Base-by-base conservation (phyloP, 1,140 invertebrate genomes). In the Choristoneura fumiferana region DNA sequence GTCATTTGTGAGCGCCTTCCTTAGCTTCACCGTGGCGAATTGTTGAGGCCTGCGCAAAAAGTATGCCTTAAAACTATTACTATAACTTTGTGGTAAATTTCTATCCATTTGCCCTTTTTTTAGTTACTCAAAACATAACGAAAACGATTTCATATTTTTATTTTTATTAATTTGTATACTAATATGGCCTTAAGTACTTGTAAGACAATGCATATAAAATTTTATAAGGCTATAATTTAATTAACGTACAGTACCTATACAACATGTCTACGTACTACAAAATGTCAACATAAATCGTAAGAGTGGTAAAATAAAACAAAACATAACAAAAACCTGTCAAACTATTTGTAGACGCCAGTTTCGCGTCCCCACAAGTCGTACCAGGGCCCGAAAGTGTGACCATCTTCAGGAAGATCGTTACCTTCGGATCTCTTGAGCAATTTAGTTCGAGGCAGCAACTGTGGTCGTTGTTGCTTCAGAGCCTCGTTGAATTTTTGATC, bases 1-100 rank as follows among this genome's bases (percentile, higher is more conserved):
- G 87, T 96, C 95, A 83, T 96, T 95, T 79, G 95, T 96, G 89
- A 95, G 93, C 59, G 94, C 94, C 91, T 96, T 96, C 75, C 95
- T 92, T 73, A 95, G 92, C 90, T 96, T 96, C 72, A 96, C 95
- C 54, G 95, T 96, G 40, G 95, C 94, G 80, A 96, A 96, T 79
- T 95, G 93, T 77, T 95, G 95, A 68, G 92, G 92, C 90, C 94
- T 96, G 93, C 78, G 92, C 78, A 74, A 61, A 75, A 78, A 84
- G 62, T 63, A 58, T 35, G 8, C 17, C 52, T 18, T 45, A 33
- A 29, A 54, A 58, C 43, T 54, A 54, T 62, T 60, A 52, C 18
- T 56, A 14, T 49, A 49, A 49, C 10, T 1, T 0, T 49, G 34
- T 29, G 38, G 33, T 37, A 56, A 40, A 61, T 17, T 59, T 17